phyloP scores from a whole-genome alignment of 2,888 invertebrate species.

The Clunio marinus region DNA sequence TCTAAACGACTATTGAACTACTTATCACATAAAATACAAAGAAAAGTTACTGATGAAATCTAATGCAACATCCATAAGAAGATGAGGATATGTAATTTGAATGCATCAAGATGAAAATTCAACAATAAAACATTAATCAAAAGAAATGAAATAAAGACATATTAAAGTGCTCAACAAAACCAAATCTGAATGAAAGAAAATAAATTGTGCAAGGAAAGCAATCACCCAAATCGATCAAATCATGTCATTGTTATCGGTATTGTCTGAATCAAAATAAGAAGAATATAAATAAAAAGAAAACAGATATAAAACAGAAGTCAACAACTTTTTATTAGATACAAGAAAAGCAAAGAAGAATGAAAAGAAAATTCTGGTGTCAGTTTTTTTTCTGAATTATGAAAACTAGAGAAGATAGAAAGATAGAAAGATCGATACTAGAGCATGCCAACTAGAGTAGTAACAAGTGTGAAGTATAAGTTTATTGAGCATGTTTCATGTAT shows the following conservation, averaged over 20 bases:
- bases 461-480: background rate
- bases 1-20: background rate
- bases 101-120: background rate
- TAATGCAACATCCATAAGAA: background rate
- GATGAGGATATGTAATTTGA: background rate
- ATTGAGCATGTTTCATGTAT: no score
- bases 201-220: slow-evolving; percentile 26
- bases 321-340: no score
- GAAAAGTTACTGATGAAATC: background rate
- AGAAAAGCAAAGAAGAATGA: no score
- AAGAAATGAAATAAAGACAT: no score
- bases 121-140: background rate
- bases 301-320: no score
- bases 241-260: slow-evolving; percentile 5
- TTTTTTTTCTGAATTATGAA: no score
- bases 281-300: background rate
- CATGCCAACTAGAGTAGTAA: slow-evolving; percentile 2
- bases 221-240: slow-evolving; percentile 38
- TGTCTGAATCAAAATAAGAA: background rate
- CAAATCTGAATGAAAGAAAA: background rate
- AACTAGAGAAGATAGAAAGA: no score
- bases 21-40: background rate
- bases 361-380: no score
- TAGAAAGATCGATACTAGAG: no score
- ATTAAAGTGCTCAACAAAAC: slow-evolving; percentile 1